phyloP scores from a whole-genome alignment of 92 coral and sea anemone genomes.

The Pocillopora grandis region DNA sequence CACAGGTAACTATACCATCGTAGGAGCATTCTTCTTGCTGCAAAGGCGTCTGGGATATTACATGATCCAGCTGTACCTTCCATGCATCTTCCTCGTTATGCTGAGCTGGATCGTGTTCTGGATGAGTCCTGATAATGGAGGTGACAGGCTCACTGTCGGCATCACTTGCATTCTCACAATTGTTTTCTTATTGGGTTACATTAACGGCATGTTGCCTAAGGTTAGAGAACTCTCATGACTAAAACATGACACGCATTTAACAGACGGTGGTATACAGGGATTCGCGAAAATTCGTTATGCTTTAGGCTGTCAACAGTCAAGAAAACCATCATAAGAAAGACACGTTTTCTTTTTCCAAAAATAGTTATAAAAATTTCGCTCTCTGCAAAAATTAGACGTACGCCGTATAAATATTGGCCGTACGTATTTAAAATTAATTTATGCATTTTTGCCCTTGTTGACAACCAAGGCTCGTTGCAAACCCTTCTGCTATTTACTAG shows the following conservation, averaged over 20 bases:
- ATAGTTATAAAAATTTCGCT: too few relatives aligned
- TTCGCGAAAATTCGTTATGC: too few relatives aligned
- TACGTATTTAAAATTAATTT: too few relatives aligned
- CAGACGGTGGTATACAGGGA: too few relatives aligned
- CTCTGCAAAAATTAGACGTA: too few relatives aligned
- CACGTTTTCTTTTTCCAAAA: too few relatives aligned
- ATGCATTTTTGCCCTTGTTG: too few relatives aligned
- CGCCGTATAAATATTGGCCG: too few relatives aligned
- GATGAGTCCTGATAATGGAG: constrained; percentile 81
- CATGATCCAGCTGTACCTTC: constrained; percentile 83
- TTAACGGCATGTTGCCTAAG: constrained; percentile 86
- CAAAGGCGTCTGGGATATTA: constrained; percentile 89
- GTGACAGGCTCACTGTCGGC: constrained; percentile 80
- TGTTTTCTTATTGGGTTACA: constrained; percentile 84
- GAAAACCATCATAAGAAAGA: too few relatives aligned
- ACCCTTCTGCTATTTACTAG: too few relatives aligned
- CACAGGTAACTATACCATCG: constrained; percentile 63
- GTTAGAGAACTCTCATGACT: constrained; percentile 30
- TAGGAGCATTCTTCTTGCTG: constrained; percentile 60
- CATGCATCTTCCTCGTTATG: constrained; percentile 84
- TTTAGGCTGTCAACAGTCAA: too few relatives aligned
- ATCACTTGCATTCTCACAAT: constrained; percentile 91
- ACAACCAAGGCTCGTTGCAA: too few relatives aligned
- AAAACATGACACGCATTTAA: background rate
- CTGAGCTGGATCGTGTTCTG: constrained; percentile 97